Percentiles rank a stretch among this genome's conserved stretches.
phyloP scores from a whole-genome alignment of 2,888 invertebrate species.

The Boloria selene region DNA sequence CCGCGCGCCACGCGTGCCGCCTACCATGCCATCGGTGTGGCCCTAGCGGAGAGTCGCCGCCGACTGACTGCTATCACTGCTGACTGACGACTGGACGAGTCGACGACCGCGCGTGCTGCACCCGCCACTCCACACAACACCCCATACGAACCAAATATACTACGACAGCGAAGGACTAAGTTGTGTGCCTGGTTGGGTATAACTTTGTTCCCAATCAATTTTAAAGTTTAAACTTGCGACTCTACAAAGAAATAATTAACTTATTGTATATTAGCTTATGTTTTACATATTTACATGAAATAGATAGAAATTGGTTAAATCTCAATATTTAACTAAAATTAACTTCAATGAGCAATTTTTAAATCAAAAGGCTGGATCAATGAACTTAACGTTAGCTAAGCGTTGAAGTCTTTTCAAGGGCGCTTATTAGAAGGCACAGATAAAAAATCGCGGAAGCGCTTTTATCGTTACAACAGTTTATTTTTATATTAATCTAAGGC shows the following conservation, averaged over 20 bases:
- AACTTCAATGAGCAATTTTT: conserved; percentile 34
- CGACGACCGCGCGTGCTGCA: conserved; percentile 45
- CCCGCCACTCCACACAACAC: not conserved
- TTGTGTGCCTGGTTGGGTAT: too few relatives aligned
- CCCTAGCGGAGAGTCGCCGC: conserved; percentile 66
- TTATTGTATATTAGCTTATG: not conserved
- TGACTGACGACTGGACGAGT: conserved; percentile 63
- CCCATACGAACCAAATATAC: not conserved
- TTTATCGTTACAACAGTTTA: conserved; percentile 41
- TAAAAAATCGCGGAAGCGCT: conserved; percentile 50
- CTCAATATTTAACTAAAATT: conserved; percentile 26
- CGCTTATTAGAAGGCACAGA: conserved; percentile 62
- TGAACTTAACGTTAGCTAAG: conserved; percentile 66
- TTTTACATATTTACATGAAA: conserved; percentile 1
- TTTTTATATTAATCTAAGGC: conserved; percentile 30
- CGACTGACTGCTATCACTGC: conserved; percentile 57
- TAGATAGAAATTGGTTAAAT: conserved; percentile 11
- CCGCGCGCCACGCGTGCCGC: conserved; percentile 49
- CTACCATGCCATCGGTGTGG: conserved; percentile 54
- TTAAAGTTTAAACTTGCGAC: too few relatives aligned
- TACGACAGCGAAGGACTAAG: too few relatives aligned
- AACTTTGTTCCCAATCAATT: too few relatives aligned
- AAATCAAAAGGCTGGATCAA: conserved; percentile 53
- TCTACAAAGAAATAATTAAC: not conserved
- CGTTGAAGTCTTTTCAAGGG: conserved; percentile 80